Conservation (phyloP, 2,797 vertebrate genomes). For the Lerista edwardsae region DNA sequence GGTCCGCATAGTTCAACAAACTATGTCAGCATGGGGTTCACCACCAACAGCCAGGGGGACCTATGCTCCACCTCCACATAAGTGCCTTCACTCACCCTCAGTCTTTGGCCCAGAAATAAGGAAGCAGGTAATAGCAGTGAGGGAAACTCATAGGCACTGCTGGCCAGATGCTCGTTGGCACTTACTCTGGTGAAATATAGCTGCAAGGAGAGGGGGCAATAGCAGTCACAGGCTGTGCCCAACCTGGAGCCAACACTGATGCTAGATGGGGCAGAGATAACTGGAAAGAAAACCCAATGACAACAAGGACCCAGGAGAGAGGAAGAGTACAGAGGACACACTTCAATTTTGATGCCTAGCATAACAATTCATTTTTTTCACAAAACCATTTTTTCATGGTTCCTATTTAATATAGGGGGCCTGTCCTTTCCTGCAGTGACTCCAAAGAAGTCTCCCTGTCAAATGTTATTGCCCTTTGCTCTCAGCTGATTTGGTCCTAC, state of each 20-base stretch:
- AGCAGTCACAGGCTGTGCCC: too few species aligned
- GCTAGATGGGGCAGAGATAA: background rate
- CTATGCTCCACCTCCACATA: background rate
- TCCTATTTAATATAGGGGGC: background rate
- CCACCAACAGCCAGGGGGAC: background rate
- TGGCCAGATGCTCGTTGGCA: too few species aligned
- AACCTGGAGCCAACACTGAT: background rate
- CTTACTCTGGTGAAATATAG: background rate
- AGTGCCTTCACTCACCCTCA: background rate
- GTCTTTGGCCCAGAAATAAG: too few species aligned
- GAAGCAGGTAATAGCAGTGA: too few species aligned
- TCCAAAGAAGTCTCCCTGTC: background rate
- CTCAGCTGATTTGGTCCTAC: background rate
- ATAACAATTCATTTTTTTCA: background rate
- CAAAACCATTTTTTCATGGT: too few species aligned
- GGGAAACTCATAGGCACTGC: too few species aligned
- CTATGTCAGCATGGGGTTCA: background rate
- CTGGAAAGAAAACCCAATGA: background rate
- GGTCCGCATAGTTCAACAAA: background rate
- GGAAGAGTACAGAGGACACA: background rate
- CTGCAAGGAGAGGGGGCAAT: background rate
- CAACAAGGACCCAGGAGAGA: background rate
- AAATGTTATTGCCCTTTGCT: background rate
- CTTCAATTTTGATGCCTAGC: background rate
- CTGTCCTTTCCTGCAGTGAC: too few species aligned